Conservation (phyloP, 2,888 invertebrate species). For the Heliconius sara region DNA sequence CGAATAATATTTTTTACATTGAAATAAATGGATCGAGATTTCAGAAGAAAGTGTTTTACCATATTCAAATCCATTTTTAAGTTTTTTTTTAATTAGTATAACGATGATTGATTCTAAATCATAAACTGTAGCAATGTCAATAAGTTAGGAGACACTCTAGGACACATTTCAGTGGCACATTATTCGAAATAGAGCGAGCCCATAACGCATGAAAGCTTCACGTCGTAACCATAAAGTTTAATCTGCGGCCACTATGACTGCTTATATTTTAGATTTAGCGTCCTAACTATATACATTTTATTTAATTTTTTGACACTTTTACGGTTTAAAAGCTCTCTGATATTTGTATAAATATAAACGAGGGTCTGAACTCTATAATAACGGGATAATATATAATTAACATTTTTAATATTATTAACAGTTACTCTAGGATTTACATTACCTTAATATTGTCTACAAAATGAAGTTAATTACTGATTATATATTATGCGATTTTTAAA, state of each 20-base stretch:
- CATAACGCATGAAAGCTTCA: constrained; percentile 43
- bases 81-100: background rate
- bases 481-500: too few species aligned
- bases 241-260: constrained; percentile 28
- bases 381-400: too few species aligned
- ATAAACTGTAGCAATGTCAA: background rate
- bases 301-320: constrained; percentile 2
- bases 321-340: background rate
- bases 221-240: constrained; percentile 45
- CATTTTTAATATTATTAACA: too few species aligned
- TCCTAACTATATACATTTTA: constrained; percentile 3
- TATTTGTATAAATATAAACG: background rate
- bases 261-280: constrained; percentile 23
- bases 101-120: background rate
- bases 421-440: too few species aligned
- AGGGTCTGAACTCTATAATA: too few species aligned
- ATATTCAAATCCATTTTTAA: background rate
- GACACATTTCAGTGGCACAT: constrained; percentile 40
- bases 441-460: too few species aligned
- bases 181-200: constrained; percentile 35
- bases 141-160: constrained; percentile 17
- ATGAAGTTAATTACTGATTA: too few species aligned
- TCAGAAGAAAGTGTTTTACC: background rate
- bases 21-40: background rate
- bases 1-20: too few species aligned